These are phyloP conservation scores for Liposcelis brunnea DNA, from an alignment of 2,888 invertebrate genomes.

Conservation along the genomic window DNA sequence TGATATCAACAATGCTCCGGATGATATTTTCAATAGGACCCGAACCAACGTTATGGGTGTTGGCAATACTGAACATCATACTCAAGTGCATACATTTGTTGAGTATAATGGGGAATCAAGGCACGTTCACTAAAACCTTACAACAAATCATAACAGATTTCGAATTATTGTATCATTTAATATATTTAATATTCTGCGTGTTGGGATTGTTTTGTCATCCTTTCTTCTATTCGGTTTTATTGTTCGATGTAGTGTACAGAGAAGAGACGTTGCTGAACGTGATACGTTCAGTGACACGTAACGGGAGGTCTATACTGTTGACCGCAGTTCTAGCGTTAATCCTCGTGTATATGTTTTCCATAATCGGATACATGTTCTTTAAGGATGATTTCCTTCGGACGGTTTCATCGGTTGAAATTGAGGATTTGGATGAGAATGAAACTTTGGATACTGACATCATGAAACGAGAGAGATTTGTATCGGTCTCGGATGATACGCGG, in stretches of 20 bases:
- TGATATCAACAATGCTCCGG: conserved; percentile 64
- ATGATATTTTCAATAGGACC: conserved; percentile 83
- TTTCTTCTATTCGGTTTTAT: no score
- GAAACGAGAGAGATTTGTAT: no score
- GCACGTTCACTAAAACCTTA: conserved; percentile 57
- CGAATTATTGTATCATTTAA: conserved; percentile 78
- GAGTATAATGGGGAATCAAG: conserved; percentile 96
- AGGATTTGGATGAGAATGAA: conserved; percentile 48
- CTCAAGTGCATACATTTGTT: conserved; percentile 87
- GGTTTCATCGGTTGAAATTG: conserved; percentile 69
- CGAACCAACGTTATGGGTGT: conserved; percentile 72
- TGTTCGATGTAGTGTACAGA: conserved; percentile 96
- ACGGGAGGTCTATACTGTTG: conserved; percentile 94
- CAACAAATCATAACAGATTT: conserved; percentile 75
- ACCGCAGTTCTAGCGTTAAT: conserved; percentile 95
- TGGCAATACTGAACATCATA: conserved; percentile 77
- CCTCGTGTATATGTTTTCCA: conserved; percentile 96
- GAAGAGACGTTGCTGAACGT: conserved; percentile 98
- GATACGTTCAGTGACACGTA: conserved; percentile 94
- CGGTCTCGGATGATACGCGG: no score
- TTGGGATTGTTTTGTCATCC: conserved; percentile 87
- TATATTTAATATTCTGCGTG: conserved; percentile 80
- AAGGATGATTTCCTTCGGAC: conserved; percentile 91
- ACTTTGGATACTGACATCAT: no score
- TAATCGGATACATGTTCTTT: conserved; percentile 97